Evolutionary conservation across 2,797 vertebrate genomes (phyloP), one percentile per base, ranked within the genome.

Genomic region (Girardinus metallicus): DNA sequence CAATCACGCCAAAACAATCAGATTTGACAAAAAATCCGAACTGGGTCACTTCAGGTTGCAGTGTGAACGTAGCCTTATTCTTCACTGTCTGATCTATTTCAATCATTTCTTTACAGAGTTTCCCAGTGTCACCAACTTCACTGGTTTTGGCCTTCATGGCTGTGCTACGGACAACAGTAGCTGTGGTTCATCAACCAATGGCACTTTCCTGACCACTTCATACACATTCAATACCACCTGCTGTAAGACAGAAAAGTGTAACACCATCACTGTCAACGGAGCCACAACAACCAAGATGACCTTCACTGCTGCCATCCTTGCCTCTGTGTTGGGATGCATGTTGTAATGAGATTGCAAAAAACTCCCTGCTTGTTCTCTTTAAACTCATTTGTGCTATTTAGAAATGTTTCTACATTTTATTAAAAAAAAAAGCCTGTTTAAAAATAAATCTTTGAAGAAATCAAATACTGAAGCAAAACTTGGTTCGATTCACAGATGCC

Each of bases 241-340:
- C 83, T 96, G 94, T 82, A 1, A 2, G 0, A 15, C 78, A 0
- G 43, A 94, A 81, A 79, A 36, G 0, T 95, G 94, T 86, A 95
- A 95, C 89, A 68, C 92, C 0, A 0, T 78, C 29, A 0, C 0
- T 1, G 0, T 64, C 26, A 86, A 1, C 0, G 92, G 91, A n/a
- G 64, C 76, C 44, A 47, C 76, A 18, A 9, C 64, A n/a, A 53
- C 46, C 46, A 70, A 29, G 36, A 70, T 77, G 64, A 70, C 76
- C 36, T 53, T 77, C n/a, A 29, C 64, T 29, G 16, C 64, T 23
- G 76, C 76, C 1, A 23, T 77, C 34, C 47, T 77, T n/a, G 36
- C 26, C 12, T 41, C 49, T 23, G 47, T 70, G 64, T 46, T n/a
- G 74, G 55, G 74, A 34, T 7, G 39, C 41, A 11, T 62, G 9